Percentiles rank a stretch among this genome's conserved stretches.
Conservation (phyloP, 1,140 invertebrate species). For the Agrilus planipennis region DNA sequence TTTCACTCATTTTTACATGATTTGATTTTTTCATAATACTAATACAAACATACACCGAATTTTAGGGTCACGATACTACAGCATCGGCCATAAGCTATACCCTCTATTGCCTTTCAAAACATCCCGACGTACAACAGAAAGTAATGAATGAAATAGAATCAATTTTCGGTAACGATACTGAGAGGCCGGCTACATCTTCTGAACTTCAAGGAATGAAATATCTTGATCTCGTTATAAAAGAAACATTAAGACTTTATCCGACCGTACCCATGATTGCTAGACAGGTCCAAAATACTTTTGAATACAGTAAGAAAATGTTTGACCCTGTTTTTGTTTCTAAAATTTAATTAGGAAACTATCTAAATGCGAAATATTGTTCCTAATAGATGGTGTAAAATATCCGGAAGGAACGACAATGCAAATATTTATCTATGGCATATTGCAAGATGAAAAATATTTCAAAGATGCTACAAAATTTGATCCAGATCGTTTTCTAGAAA, state of each 20-base stretch:
- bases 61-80: slow-evolving; percentile 63
- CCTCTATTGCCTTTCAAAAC: slow-evolving; percentile 41
- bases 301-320: slow-evolving; percentile 9
- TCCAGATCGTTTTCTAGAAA: neutral
- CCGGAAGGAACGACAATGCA: neutral
- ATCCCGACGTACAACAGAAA: slow-evolving; percentile 36
- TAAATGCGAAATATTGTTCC: neutral
- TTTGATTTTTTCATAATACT: no score
- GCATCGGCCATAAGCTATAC: slow-evolving; percentile 45
- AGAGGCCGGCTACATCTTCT: slow-evolving; percentile 28
- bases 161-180: slow-evolving; percentile 10
- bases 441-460: neutral
- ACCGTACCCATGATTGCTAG: slow-evolving; percentile 39
- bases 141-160: slow-evolving; percentile 9
- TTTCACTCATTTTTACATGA: no score
- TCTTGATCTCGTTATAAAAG: slow-evolving; percentile 36
- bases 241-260: slow-evolving; percentile 21
- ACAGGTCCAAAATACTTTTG: slow-evolving; percentile 41
- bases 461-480: slow-evolving; percentile 1
- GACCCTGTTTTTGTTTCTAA: slow-evolving; percentile 1
- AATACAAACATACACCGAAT: no score
- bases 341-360: neutral
- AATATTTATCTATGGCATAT: neutral
- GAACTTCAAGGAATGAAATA: slow-evolving; percentile 46
- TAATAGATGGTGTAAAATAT: neutral